A percentile compares a stretch with the other conserved stretches of the same genome.
Evolutionary conservation across 2,888 invertebrate genomes (phyloP).

Genomic region (Drosophila algonquin): DNA sequence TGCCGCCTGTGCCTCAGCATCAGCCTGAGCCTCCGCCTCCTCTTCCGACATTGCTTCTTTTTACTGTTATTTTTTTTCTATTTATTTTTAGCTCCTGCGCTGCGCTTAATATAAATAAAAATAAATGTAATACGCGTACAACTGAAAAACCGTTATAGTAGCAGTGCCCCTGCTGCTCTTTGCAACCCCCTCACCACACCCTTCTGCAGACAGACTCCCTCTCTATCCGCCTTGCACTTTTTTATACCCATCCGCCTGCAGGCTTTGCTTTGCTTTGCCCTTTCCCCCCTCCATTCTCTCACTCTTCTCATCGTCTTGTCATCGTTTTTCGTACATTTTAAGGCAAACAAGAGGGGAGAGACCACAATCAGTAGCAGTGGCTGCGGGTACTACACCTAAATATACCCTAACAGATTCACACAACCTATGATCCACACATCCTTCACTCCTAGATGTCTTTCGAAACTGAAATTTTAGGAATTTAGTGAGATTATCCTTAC

Average conservation of each 20-base stretch:
- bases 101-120: constrained; percentile 39
- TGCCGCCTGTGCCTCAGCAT: constrained; percentile 2
- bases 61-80: constrained; percentile 23
- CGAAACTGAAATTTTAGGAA: no score
- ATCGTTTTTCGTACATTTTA: constrained; percentile 42
- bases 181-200: no score
- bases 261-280: constrained; percentile 9
- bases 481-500: no score
- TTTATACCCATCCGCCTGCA: constrained; percentile 27
- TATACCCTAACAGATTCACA: background rate
- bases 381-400: background rate
- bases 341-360: constrained; percentile 17
- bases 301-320: constrained; percentile 24
- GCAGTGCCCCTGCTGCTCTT: constrained; percentile 13
- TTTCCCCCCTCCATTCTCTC: background rate
- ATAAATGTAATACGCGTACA: constrained; percentile 35
- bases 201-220: background rate
- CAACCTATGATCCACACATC: no score
- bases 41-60: background rate
- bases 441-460: no score
- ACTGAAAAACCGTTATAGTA: constrained; percentile 37
- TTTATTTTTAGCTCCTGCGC: constrained; percentile 31
- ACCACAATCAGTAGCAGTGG: background rate
- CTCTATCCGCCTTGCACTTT: constrained; percentile 10
- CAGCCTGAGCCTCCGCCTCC: background rate